These are phyloP conservation scores for Drosophila austrosaltans DNA, from an alignment of 2,888 invertebrate species.

Conservation along the genomic window DNA sequence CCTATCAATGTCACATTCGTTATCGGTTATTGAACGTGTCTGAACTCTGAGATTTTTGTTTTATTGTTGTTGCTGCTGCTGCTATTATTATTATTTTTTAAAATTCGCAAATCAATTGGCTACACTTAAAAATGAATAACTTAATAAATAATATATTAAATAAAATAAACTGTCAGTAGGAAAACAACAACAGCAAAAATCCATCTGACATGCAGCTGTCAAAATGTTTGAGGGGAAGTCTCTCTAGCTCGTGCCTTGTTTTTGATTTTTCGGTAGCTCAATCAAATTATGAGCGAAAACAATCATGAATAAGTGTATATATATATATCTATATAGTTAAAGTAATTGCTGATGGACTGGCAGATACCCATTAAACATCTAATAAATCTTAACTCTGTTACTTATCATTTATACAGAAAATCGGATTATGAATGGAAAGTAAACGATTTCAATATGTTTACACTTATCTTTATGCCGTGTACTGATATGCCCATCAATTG, in stretches of 20 bases:
- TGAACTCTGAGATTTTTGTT: slow-evolving; percentile 43
- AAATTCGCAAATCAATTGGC: slow-evolving; percentile 64
- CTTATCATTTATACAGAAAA: no score
- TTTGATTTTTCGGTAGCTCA: slow-evolving; percentile 54
- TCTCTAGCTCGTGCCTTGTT: slow-evolving; percentile 41
- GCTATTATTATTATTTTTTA: slow-evolving; percentile 16
- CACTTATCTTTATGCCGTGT: no score
- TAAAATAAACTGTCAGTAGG: slow-evolving; percentile 49
- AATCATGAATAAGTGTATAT: slow-evolving; percentile 4
- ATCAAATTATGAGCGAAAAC: slow-evolving; percentile 46
- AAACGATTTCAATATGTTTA: no score
- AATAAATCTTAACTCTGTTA: no score
- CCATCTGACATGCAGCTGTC: slow-evolving; percentile 45
- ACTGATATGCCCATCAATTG: background rate
- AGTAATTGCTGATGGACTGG: background rate
- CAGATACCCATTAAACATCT: background rate
- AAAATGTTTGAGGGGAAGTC: slow-evolving; percentile 27
- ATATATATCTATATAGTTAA: background rate
- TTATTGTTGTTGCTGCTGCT: slow-evolving; percentile 56
- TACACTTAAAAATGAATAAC: slow-evolving; percentile 57
- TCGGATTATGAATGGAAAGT: no score
- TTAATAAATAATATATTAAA: slow-evolving; percentile 66
- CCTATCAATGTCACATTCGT: slow-evolving; percentile 40
- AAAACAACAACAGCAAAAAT: slow-evolving; percentile 3
- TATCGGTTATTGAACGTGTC: slow-evolving; percentile 44